Percentiles rank a stretch among this genome's conserved stretches.
These are phyloP conservation scores for Nemotelus nigrinus DNA, from an alignment of 2,888 invertebrate species.

Conservation along the genomic window DNA sequence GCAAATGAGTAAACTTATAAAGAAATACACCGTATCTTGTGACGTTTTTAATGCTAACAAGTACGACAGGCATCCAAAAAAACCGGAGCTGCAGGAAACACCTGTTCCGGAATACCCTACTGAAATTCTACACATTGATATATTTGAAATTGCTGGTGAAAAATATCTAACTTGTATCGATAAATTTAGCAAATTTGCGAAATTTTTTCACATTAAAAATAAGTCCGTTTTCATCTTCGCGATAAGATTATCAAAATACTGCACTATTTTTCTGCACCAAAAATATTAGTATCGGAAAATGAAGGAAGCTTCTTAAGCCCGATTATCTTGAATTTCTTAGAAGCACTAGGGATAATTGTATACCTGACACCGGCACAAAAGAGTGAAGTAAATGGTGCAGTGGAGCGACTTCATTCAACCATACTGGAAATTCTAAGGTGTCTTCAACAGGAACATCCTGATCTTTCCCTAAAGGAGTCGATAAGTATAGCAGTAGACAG, in stretches of 20 bases:
- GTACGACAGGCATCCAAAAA: slow-evolving; percentile 41
- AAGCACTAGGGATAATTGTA: slow-evolving; percentile 16
- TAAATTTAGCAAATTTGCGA: slow-evolving; percentile 42
- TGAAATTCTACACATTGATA: slow-evolving; percentile 39
- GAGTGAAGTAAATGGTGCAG: slow-evolving; percentile 23
- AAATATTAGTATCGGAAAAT: slow-evolving; percentile 24
- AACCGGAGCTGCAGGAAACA: slow-evolving; percentile 39
- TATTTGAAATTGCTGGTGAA: slow-evolving; percentile 2
- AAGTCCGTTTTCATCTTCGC: slow-evolving; percentile 40
- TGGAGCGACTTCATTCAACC: slow-evolving; percentile 35
- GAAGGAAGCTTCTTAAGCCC: slow-evolving; percentile 40
- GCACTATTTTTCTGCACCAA: slow-evolving; percentile 45
- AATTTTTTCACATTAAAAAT: slow-evolving; percentile 33
- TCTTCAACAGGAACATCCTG: slow-evolving; percentile 29
- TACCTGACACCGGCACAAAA: slow-evolving; percentile 27
- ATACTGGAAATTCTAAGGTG: slow-evolving; percentile 30
- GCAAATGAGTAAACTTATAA: slow-evolving; percentile 29
- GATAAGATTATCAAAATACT: slow-evolving; percentile 40
- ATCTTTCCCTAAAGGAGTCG: slow-evolving; percentile 27
- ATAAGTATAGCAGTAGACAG: slow-evolving; percentile 11
- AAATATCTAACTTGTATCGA: slow-evolving; percentile 22
- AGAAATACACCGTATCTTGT: not conserved
- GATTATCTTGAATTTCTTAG: slow-evolving; percentile 21
- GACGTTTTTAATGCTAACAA: slow-evolving; percentile 43
- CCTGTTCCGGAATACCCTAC: slow-evolving; percentile 38